phyloP scores from a whole-genome alignment of 1,140 invertebrate genomes.

The roundworm (Caenorhabditis elegans) region WBcel235 BX284606.5:13666001-13666500 shows the following conservation, averaged over 20 bases:
- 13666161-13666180: no score
- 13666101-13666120: no score
- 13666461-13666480: background rate
- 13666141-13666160: background rate
- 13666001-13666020: no score
- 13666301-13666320: background rate
- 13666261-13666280: background rate
- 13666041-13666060: no score
- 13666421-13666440: background rate
- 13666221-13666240: background rate
- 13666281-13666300: background rate
- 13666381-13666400: conserved; percentile 23
- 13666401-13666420: background rate
- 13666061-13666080: no score
- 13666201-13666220: background rate
- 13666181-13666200: background rate
- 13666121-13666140: background rate
- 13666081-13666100: background rate
- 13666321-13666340: background rate
- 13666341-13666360: background rate
- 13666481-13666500: no score
- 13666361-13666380: conserved; percentile 10
- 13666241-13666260: background rate
- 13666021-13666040: no score
- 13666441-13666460: background rate